Base-by-base conservation (phyloP, 2,888 invertebrate species). In the Pelosia muscerda region DNA sequence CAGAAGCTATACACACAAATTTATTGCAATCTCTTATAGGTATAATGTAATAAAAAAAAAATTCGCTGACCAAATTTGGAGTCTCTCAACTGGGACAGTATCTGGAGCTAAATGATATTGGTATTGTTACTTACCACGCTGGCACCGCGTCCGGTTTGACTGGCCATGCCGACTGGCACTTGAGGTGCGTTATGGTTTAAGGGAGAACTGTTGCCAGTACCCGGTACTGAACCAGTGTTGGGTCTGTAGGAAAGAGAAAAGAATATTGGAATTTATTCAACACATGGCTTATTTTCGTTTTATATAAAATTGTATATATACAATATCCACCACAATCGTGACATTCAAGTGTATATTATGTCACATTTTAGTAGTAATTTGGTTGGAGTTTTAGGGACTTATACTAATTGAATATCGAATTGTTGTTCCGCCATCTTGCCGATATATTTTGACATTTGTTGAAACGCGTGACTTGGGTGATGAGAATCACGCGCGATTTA, bases 121-220 rank as follows among this genome's bases (percentile, higher is more conserved):
- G 15, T 49, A 8, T 9, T 49, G 42, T 19, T n/a, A 91, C 97
- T 96, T 94, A 98, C 98, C 95, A 98, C 97, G 81, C 98, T 97
- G 68, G 98, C 97, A 68, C 98, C 98, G 72, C 98, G 96, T 55
- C 98, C 98, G 65, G 98, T 97, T 88, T 98, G 98, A 72, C 97
- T 96, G 54, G 96, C 97, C 85, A 96, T 95, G 58, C 97, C 96
- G 22, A 96, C 95, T 2, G 96, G 96, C 13, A 95, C 91, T 80
- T 96, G 97, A 0, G 97, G 97, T 84, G 96, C 96, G 78, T 96
- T 96, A 8, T 96, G 95, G 78, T 96, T 95, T 56, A 96, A 91
- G 13, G 95, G 95, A 0, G 95, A 94, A 77, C 90, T 94, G 83
- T 94, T 95, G 59, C 95, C 93, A 0, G 95, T 93, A 63, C 93